Evolutionary conservation across 2,888 invertebrate genomes (phyloP).

Genomic region (Hoplodrina blanda): DNA sequence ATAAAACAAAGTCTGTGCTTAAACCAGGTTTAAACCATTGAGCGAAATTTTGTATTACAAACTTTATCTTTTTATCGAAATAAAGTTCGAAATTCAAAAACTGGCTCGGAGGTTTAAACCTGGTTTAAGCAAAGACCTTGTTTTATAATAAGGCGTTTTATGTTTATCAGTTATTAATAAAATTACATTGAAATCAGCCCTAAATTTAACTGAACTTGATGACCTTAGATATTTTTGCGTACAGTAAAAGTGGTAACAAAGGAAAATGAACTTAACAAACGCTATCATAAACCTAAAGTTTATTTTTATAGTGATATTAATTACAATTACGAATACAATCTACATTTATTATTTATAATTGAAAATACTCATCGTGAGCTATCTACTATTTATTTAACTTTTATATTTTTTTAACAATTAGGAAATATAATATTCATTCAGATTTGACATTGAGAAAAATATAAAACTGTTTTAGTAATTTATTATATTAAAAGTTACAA

Average conservation of each 20-base stretch:
- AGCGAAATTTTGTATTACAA: too few species aligned
- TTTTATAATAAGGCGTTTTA: too few species aligned
- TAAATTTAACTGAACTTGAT: background rate
- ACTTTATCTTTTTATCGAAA: too few species aligned
- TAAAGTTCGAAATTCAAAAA: too few species aligned
- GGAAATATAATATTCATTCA: constrained; percentile 29
- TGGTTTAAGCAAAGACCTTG: too few species aligned
- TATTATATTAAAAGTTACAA: constrained; percentile 8
- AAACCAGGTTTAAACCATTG: too few species aligned
- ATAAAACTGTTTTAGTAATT: constrained; percentile 20
- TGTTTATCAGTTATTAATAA: background rate
- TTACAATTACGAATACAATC: constrained; percentile 57
- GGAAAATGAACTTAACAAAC: constrained; percentile 47
- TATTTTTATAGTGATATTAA: constrained; percentile 48
- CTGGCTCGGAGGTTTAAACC: too few species aligned
- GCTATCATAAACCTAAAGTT: constrained; percentile 40
- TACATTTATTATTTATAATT: constrained; percentile 62
- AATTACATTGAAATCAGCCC: constrained; percentile 24
- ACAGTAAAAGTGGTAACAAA: constrained; percentile 28
- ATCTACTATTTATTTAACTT: constrained; percentile 63
- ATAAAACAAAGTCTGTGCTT: too few species aligned
- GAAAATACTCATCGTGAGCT: constrained; percentile 63
- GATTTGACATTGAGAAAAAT: constrained; percentile 45
- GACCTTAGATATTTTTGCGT: background rate
- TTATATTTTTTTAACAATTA: constrained; percentile 65